A percentile compares a stretch with the other conserved stretches of the same genome.
Evolutionary conservation across 2,888 invertebrate genomes (phyloP).

Genomic region (Cerastoderma edule): DNA sequence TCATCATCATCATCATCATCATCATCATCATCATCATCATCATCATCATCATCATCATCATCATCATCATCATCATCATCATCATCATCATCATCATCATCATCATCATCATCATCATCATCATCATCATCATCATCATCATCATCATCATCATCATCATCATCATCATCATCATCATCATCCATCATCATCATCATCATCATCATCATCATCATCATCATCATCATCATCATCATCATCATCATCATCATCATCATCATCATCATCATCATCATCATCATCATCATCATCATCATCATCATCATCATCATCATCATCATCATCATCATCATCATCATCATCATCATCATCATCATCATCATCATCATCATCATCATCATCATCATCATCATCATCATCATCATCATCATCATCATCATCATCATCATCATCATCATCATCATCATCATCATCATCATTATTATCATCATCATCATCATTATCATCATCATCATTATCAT

Average conservation of each 20-base stretch:
- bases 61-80: conserved; percentile 31
- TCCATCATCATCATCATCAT: conserved; percentile 8
- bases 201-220: conserved; percentile 25
- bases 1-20: conserved; percentile 13
- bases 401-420: background rate
- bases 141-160: conserved; percentile 18
- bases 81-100: conserved; percentile 21
- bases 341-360: background rate
- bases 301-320: conserved; percentile 14
- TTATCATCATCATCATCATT: conserved; percentile 26
- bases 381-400: background rate
- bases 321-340: background rate
- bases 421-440: conserved; percentile 20
- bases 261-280: conserved; percentile 19
- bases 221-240: conserved; percentile 4
- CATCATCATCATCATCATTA: conserved; percentile 21
- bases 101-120: conserved; percentile 11
- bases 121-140: conserved; percentile 27
- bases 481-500: conserved; percentile 1
- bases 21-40: conserved; percentile 23
- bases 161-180: background rate
- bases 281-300: conserved; percentile 27
- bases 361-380: background rate
- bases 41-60: conserved; percentile 15
- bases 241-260: conserved; percentile 20